phyloP scores from a whole-genome alignment of 2,113 vertebrate species.

The Cranoglanis bouderius region DNA sequence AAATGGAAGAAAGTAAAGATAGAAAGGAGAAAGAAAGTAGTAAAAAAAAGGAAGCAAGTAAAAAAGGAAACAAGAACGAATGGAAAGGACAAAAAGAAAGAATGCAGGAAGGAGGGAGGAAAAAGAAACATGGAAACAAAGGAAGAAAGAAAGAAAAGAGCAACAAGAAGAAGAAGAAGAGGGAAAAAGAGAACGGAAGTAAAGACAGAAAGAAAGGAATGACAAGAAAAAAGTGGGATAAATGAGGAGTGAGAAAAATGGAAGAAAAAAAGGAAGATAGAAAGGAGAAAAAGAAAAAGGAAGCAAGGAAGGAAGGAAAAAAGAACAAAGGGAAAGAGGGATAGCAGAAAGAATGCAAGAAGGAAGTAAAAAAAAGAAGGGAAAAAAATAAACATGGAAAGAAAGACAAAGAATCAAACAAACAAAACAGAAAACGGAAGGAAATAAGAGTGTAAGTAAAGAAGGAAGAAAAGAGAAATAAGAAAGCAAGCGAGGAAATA shows the following conservation, averaged over 20 bases:
- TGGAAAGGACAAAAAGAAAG: background rate
- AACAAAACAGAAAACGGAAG: no score
- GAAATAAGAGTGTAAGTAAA: background rate
- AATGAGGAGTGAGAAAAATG: background rate
- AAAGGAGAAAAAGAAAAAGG: background rate
- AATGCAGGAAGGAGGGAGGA: background rate
- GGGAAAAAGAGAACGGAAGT: background rate
- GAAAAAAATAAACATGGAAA: background rate
- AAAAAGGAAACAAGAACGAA: background rate
- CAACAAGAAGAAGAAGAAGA: background rate
- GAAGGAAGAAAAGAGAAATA: background rate
- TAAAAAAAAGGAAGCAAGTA: no score
- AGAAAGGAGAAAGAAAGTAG: background rate
- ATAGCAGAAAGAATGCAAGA: background rate
- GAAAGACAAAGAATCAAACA: background rate
- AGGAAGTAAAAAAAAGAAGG: background rate
- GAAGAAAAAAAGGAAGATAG: background rate
- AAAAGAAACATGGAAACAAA: conserved; percentile 33
- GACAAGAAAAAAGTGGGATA: background rate
- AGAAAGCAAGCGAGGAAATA: background rate
- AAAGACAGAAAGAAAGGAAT: background rate
- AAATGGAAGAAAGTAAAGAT: background rate
- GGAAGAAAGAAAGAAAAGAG: background rate
- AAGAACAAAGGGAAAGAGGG: background rate
- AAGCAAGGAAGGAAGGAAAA: background rate